A percentile compares a stretch with the other conserved stretches of the same genome.
Evolutionary conservation across 2,888 invertebrate genomes (phyloP).

Genomic region (Amiota communis): DNA sequence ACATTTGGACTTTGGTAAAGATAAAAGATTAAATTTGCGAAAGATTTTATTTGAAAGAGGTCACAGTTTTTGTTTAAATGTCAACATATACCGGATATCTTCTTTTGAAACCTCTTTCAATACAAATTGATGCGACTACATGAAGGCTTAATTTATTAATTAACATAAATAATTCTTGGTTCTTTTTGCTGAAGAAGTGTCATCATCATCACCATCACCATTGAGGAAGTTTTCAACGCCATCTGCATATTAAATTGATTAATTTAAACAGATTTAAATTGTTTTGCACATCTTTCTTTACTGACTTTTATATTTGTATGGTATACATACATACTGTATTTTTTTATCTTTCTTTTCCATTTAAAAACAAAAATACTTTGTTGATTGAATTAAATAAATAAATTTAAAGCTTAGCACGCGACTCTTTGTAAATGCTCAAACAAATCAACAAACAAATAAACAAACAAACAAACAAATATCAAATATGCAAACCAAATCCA

Average conservation of each 20-base stretch:
- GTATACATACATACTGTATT: background rate
- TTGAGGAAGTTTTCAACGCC: conserved; percentile 14
- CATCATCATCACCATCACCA: background rate
- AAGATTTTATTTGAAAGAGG: no score
- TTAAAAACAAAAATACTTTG: background rate
- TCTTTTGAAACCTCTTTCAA: no score
- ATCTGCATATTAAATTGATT: conserved; percentile 18
- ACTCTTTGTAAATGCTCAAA: background rate
- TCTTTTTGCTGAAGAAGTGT: no score
- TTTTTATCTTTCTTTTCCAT: background rate
- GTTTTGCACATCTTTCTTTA: conserved; percentile 8
- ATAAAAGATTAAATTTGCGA: no score
- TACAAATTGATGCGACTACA: no score
- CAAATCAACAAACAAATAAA: background rate
- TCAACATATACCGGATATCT: no score
- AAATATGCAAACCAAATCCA: conserved; percentile 36
- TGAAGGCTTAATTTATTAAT: no score
- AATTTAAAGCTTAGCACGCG: conserved; percentile 5
- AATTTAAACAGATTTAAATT: conserved; percentile 25
- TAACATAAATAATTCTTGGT: no score
- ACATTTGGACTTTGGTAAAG: no score
- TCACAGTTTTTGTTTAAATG: no score
- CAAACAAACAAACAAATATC: background rate
- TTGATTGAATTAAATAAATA: background rate
- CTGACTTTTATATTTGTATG: background rate